Conservation (phyloP, 2,797 vertebrate species). For the Taeniopygia guttata region DNA sequence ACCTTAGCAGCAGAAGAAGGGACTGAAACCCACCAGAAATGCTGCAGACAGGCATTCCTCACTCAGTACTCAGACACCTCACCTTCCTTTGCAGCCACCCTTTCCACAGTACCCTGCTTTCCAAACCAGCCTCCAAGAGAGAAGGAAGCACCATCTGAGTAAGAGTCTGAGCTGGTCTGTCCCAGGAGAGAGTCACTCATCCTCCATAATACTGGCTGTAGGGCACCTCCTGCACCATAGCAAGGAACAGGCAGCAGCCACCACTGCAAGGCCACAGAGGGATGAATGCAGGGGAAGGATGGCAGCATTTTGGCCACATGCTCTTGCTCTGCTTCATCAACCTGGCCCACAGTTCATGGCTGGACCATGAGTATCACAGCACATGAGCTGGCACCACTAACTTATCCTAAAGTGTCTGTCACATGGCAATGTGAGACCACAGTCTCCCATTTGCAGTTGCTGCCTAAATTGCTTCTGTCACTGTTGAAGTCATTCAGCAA, state of each 20-base stretch:
- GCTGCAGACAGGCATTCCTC: neutral
- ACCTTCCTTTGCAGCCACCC: neutral
- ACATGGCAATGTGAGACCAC: fast-evolving
- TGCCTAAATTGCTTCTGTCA: neutral
- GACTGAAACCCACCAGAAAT: neutral
- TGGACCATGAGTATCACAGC: neutral
- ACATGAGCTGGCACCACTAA: neutral
- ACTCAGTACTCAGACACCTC: neutral
- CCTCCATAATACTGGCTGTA: neutral
- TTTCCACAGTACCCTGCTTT: neutral
- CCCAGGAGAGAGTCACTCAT: neutral
- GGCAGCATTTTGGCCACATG: neutral
- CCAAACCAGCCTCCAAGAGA: neutral
- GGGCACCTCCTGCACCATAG: neutral
- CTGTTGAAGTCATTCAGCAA: neutral
- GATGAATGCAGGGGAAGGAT: neutral
- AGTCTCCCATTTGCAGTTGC: fast-evolving
- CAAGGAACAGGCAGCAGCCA: neutral
- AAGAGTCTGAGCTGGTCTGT: neutral
- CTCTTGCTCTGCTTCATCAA: neutral
- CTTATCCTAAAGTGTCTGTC: neutral
- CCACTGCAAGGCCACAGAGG: neutral
- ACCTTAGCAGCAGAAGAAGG: neutral
- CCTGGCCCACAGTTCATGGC: fast-evolving
- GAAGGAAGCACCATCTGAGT: neutral